Conservation (phyloP, 2,797 vertebrate species). For the Tokudaia tokunoshimensis region DNA sequence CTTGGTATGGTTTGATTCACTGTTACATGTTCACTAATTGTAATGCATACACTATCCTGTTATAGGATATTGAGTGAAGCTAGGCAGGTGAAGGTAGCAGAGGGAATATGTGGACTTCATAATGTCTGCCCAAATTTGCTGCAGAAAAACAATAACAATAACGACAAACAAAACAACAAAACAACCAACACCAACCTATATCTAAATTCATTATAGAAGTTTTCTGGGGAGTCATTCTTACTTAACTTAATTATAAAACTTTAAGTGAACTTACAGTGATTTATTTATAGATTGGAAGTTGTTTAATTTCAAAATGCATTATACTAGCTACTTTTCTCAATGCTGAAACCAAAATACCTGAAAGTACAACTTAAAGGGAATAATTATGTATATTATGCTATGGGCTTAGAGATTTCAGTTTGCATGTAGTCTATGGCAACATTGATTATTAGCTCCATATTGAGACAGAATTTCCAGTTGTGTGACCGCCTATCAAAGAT, state of each 20-base stretch:
- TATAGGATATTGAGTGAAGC: not conserved
- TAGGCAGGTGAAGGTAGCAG: fast-evolving
- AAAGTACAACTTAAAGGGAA: not conserved
- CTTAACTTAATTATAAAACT: not conserved
- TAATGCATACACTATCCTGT: not conserved
- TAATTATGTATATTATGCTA: no score
- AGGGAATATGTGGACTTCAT: not conserved
- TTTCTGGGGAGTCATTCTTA: not conserved
- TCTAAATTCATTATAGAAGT: not conserved
- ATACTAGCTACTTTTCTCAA: not conserved
- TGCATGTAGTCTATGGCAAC: not conserved
- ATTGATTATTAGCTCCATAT: not conserved
- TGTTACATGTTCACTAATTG: not conserved
- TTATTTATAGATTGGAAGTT: not conserved
- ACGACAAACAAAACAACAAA: not conserved
- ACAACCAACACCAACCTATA: not conserved
- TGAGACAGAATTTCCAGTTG: not conserved
- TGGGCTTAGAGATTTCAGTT: not conserved
- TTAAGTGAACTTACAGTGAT: not conserved
- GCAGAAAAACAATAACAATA: not conserved
- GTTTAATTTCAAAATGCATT: not conserved
- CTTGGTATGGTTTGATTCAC: not conserved
- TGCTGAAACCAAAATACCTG: not conserved
- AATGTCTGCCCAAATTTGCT: not conserved
- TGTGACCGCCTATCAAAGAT: not conserved